Evolutionary conservation across 2,888 invertebrate genomes (phyloP).

Genomic region (Leptura quadrifasciata): DNA sequence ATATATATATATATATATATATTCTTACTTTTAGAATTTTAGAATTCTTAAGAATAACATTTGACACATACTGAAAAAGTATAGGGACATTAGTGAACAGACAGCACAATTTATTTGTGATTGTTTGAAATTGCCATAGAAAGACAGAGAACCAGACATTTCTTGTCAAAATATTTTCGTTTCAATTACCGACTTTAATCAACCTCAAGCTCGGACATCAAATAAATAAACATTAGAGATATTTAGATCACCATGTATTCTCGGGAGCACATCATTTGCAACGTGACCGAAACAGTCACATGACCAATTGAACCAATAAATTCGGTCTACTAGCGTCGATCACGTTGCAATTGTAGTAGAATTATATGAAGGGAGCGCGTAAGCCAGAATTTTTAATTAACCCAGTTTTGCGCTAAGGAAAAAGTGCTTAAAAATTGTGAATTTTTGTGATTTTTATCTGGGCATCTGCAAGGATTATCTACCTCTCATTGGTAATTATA

Average conservation of each 20-base stretch:
- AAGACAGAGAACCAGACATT: too few relatives aligned
- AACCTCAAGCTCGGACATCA: background rate
- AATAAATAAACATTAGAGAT: background rate
- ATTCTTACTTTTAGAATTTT: too few relatives aligned
- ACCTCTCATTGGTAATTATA: conserved; percentile 11
- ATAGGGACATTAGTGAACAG: too few relatives aligned
- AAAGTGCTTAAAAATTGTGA: background rate
- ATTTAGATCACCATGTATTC: background rate
- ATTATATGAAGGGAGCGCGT: conserved; percentile 17
- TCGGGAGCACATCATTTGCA: conserved; percentile 61
- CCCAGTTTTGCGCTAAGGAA: conserved; percentile 8
- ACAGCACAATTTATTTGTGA: too few relatives aligned
- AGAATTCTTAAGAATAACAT: too few relatives aligned
- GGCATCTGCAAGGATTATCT: background rate
- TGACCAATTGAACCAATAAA: conserved; percentile 65
- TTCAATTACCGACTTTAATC: too few relatives aligned
- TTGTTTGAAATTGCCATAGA: too few relatives aligned
- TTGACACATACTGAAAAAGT: too few relatives aligned
- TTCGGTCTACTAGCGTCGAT: conserved; percentile 51
- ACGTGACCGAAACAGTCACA: conserved; percentile 67
- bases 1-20: too few relatives aligned
- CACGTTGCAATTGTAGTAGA: conserved; percentile 67
- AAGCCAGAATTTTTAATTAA: conserved; percentile 24
- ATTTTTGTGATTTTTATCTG: background rate
- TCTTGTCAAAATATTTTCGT: too few relatives aligned